phyloP scores from a whole-genome alignment of 2,888 invertebrate genomes.

The Abrostola tripartita region DNA sequence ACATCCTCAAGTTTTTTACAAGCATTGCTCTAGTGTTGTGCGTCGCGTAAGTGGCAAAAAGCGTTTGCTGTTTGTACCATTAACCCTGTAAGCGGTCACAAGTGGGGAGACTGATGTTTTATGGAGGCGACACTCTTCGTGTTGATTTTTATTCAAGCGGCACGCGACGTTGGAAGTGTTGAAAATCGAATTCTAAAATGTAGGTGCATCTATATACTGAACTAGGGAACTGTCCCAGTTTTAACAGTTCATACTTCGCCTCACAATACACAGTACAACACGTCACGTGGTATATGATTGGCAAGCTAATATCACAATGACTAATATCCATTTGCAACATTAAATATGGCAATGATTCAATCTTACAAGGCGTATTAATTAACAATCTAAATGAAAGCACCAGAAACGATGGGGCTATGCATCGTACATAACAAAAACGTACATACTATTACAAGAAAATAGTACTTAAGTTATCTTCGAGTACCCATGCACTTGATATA shows the following conservation, averaged over 20 bases:
- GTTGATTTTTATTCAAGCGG: slow-evolving; percentile 56
- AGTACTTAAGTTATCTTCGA: slow-evolving; percentile 38
- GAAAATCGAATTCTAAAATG: slow-evolving; percentile 45
- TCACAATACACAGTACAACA: background rate
- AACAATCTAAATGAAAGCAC: slow-evolving; percentile 13
- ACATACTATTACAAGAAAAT: slow-evolving; percentile 17
- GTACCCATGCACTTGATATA: slow-evolving; percentile 25
- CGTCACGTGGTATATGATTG: slow-evolving; percentile 7
- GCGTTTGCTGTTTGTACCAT: slow-evolving; percentile 42
- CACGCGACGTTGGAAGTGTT: slow-evolving; percentile 46
- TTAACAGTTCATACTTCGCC: background rate
- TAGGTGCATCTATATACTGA: background rate
- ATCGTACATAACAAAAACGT: slow-evolving; percentile 16
- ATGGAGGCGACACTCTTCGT: slow-evolving; percentile 35
- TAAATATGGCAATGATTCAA: slow-evolving; percentile 19
- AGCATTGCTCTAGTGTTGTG: slow-evolving; percentile 12
- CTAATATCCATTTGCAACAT: slow-evolving; percentile 2
- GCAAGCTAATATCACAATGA: slow-evolving; percentile 21
- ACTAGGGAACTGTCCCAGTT: background rate
- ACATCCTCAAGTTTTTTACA: slow-evolving; percentile 25
- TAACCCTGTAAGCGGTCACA: slow-evolving; percentile 60
- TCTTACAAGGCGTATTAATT: slow-evolving; percentile 6
- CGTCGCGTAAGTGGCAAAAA: slow-evolving; percentile 26
- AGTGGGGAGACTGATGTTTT: slow-evolving; percentile 41
- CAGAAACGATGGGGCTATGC: slow-evolving; percentile 3